Conservation (phyloP, 1,140 invertebrate species). For the Zaprionus inermis region DNA sequence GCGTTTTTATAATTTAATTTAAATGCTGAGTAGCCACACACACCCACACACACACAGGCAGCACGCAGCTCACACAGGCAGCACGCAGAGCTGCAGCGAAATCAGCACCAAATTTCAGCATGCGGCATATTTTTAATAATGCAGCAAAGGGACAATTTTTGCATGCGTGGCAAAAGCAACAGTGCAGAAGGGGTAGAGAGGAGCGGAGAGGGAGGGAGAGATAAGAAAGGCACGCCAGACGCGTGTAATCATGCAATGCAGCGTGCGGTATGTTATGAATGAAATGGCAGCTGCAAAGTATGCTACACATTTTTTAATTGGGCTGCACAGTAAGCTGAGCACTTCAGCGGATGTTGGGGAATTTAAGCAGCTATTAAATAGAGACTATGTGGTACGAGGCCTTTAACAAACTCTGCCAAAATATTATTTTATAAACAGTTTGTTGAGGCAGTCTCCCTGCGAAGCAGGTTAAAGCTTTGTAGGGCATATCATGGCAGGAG, state of each 20-base stretch:
- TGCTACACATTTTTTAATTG: conserved; percentile 39
- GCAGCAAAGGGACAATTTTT: conserved; percentile 55
- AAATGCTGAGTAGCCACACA: conserved; percentile 53
- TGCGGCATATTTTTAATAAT: conserved; percentile 71
- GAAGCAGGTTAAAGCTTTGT: no score
- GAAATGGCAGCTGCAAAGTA: conserved; percentile 39
- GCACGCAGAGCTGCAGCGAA: conserved; percentile 46
- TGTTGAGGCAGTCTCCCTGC: no score
- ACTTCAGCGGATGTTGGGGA: no score
- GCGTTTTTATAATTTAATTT: conserved; percentile 66
- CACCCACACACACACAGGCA: no score
- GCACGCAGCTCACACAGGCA: no score
- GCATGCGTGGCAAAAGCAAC: conserved; percentile 29
- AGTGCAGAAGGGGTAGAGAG: neutral
- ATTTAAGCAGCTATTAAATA: neutral
- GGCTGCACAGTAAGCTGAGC: neutral
- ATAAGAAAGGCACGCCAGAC: neutral
- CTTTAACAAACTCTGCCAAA: no score
- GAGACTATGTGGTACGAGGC: no score
- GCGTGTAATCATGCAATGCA: conserved; percentile 52
- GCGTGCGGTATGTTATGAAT: conserved; percentile 19
- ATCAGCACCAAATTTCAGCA: conserved; percentile 60
- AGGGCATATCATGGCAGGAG: no score
- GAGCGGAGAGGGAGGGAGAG: neutral
- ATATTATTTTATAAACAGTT: no score